Conservation (phyloP, 2,888 invertebrate species). For the Hirtodrosophila alboralis region DNA sequence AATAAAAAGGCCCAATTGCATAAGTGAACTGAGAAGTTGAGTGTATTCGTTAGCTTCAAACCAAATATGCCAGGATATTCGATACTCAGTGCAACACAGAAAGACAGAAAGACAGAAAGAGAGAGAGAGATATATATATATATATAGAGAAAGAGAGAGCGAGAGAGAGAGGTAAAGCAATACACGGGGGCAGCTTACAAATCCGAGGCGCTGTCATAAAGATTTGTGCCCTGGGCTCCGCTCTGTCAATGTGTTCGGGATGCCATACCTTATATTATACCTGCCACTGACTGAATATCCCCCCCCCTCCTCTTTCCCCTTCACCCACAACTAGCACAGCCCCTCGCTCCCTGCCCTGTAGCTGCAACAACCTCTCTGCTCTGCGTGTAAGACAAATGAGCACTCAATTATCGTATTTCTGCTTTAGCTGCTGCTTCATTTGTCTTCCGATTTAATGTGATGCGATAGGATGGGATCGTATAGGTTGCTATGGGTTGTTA, state of each 20-base stretch:
- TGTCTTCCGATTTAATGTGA: conserved; percentile 59
- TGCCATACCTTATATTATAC: conserved; percentile 66
- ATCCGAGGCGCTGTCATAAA: conserved; percentile 69
- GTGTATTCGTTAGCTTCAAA: conserved; percentile 24
- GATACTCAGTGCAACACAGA: conserved; percentile 65
- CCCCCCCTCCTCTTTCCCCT: neutral
- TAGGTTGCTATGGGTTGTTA: neutral
- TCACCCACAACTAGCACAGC: neutral
- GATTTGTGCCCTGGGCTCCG: conserved; percentile 55
- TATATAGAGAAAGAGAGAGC: neutral
- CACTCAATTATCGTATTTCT: conserved; percentile 79
- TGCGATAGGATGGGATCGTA: conserved; percentile 1
- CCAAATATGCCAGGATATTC: conserved; percentile 66
- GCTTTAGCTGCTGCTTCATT: conserved; percentile 74
- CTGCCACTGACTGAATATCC: conserved; percentile 51
- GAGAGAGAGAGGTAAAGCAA: conserved; percentile 4
- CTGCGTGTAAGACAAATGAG: conserved; percentile 73
- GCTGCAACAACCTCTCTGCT: conserved; percentile 46
- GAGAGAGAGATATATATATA: neutral
- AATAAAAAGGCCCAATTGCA: conserved; percentile 39
- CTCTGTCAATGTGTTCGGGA: conserved; percentile 66
- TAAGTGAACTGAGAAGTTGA: conserved; percentile 32
- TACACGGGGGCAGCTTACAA: conserved; percentile 44
- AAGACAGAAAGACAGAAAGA: conserved; percentile 3
- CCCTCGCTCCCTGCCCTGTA: conserved; percentile 10